A percentile compares a stretch with the other conserved stretches of the same genome.
These are phyloP conservation scores for Bathybates hornii DNA, from an alignment of 2,113 vertebrate genomes.

Conservation along the genomic window DNA sequence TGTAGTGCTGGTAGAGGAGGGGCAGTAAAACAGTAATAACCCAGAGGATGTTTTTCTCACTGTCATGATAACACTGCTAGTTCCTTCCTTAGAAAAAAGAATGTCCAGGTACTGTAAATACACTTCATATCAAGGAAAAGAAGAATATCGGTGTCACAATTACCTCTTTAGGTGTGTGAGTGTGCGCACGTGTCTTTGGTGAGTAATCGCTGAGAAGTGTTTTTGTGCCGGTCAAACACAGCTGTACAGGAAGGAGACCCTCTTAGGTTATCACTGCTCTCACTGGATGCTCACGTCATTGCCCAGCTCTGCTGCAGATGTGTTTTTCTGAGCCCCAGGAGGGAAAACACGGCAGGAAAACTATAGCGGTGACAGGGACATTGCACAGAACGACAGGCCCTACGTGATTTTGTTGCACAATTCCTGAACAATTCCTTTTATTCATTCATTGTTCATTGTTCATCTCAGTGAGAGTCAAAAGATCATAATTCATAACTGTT, in stretches of 20 bases:
- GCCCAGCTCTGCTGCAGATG: slow-evolving; percentile 29
- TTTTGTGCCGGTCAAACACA: slow-evolving; percentile 55
- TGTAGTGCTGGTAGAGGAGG: neutral
- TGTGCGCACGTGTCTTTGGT: slow-evolving; percentile 6
- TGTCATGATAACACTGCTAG: slow-evolving; percentile 28
- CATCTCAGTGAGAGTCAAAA: neutral
- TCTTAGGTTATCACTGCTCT: slow-evolving; percentile 56
- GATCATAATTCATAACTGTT: neutral
- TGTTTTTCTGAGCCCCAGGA: neutral
- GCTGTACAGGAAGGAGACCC: slow-evolving; percentile 71
- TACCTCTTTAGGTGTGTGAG: neutral
- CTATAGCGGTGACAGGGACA: neutral
- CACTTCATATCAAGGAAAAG: slow-evolving; percentile 27
- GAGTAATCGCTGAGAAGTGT: slow-evolving; percentile 48
- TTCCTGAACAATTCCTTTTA: neutral
- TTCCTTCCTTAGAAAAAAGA: slow-evolving; percentile 45
- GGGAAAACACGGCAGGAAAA: neutral
- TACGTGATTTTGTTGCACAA: neutral
- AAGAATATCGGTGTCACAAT: neutral
- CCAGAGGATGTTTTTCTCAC: slow-evolving; percentile 61
- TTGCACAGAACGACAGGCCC: neutral
- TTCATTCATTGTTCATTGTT: too few species aligned
- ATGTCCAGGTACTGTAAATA: neutral
- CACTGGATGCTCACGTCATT: slow-evolving; percentile 50
- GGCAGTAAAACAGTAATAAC: neutral